Evolutionary conservation across 2,888 invertebrate genomes (phyloP).

Genomic region (Thelaira solivaga): DNA sequence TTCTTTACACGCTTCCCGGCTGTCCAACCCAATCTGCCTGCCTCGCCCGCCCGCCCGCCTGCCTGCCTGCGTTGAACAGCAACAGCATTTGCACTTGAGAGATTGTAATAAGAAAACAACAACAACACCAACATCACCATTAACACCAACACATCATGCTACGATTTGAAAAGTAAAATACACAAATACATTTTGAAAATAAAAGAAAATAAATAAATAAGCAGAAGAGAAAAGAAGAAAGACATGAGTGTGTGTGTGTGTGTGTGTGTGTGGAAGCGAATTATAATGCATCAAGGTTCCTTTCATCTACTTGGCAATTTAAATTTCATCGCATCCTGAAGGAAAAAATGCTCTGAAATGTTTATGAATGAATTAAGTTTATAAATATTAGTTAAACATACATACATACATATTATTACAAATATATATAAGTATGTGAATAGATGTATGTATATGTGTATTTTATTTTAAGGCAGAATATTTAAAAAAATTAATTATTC

Average conservation of each 20-base stretch:
- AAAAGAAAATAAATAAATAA: conserved; percentile 38
- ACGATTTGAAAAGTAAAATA: conserved; percentile 13
- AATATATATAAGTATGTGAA: too few species aligned
- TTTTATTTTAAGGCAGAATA: too few species aligned
- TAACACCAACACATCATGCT: conserved; percentile 24
- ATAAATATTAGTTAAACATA: too few species aligned
- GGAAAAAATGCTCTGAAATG: conserved; percentile 10
- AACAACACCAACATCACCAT: conserved; percentile 9
- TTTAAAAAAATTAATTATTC: too few species aligned
- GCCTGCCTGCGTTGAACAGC: conserved; percentile 34
- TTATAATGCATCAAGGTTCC: conserved; percentile 22
- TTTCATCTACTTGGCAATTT: conserved; percentile 40
- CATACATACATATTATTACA: too few species aligned
- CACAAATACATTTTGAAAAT: too few species aligned
- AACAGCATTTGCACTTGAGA: conserved; percentile 37
- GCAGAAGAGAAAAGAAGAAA: too few species aligned
- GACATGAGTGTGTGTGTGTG: too few species aligned
- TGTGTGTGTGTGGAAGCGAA: conserved; percentile 27
- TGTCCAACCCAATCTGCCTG: conserved; percentile 45
- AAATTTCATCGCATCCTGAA: neutral
- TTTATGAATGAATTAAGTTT: conserved; percentile 41
- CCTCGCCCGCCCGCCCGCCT: conserved; percentile 24
- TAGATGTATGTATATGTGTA: too few species aligned
- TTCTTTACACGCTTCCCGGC: conserved; percentile 31
- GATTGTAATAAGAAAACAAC: neutral